phyloP scores from a whole-genome alignment of 1,140 invertebrate species.

The Steinernema khuongi region DNA sequence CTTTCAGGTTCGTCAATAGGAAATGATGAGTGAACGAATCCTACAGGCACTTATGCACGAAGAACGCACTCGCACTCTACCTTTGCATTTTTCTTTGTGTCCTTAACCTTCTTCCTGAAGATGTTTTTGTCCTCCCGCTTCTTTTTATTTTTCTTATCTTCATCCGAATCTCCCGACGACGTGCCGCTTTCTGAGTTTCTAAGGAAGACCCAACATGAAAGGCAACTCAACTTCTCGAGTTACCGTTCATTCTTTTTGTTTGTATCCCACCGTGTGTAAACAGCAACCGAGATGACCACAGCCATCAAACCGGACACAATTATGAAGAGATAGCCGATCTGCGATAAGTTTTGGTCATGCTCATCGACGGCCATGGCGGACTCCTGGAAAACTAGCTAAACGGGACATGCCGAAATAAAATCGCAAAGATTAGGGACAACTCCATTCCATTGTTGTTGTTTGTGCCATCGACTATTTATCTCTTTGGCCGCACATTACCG shows the following conservation, averaged over 20 bases:
- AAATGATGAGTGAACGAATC: slow-evolving; percentile 68
- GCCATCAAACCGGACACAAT: background rate
- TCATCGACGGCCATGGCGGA: background rate
- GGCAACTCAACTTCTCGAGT: background rate
- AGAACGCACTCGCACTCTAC: background rate
- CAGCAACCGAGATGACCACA: background rate
- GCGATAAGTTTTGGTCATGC: background rate
- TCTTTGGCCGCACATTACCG: no score
- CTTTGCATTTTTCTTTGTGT: background rate
- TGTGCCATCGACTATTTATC: no score
- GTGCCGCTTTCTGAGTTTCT: background rate
- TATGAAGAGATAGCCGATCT: background rate
- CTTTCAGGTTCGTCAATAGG: slow-evolving; percentile 72
- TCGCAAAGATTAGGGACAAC: no score
- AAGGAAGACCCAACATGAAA: background rate
- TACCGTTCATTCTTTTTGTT: background rate
- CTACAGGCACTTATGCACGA: slow-evolving; percentile 6
- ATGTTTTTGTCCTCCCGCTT: background rate
- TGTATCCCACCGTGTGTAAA: background rate
- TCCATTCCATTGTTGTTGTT: no score
- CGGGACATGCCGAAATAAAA: no score
- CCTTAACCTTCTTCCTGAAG: no score
- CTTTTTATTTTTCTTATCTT: background rate
- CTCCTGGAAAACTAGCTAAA: no score
- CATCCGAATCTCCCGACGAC: background rate